Conservation (phyloP, 37 sponge, comb jelly and placozoan species). For the Mnemiopsis leidyi region DNA sequence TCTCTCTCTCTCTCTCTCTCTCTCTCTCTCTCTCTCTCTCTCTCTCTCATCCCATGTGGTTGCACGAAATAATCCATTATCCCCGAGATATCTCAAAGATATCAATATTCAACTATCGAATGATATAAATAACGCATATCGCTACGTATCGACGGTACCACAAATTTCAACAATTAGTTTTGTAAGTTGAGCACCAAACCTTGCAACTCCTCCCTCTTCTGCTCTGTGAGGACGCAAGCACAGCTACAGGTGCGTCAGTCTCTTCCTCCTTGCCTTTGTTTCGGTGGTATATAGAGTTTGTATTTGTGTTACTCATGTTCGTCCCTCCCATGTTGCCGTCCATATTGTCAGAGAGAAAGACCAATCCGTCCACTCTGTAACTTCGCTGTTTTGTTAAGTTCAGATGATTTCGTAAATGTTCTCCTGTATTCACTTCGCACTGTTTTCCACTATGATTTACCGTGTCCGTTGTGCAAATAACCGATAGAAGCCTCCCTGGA, state of each 20-base stretch:
- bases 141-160: too few relatives aligned
- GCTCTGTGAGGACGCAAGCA: background rate
- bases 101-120: too few relatives aligned
- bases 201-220: background rate
- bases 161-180: too few relatives aligned
- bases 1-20: slow-evolving; percentile 5
- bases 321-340: too few relatives aligned
- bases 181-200: too few relatives aligned
- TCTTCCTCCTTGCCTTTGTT: background rate
- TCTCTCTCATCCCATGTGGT: background rate
- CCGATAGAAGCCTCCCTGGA: background rate
- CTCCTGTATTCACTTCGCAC: background rate
- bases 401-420: too few relatives aligned
- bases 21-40: background rate
- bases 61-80: background rate
- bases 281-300: too few relatives aligned
- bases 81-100: background rate
- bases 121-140: too few relatives aligned
- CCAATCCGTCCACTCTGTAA: too few relatives aligned
- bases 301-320: too few relatives aligned
- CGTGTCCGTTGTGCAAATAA: background rate
- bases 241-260: background rate
- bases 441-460: background rate
- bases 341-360: too few relatives aligned
- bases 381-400: too few relatives aligned